These are phyloP conservation scores for Thinocorus orbignyianus DNA, from an alignment of 2,113 vertebrate genomes.

Conservation along the genomic window DNA sequence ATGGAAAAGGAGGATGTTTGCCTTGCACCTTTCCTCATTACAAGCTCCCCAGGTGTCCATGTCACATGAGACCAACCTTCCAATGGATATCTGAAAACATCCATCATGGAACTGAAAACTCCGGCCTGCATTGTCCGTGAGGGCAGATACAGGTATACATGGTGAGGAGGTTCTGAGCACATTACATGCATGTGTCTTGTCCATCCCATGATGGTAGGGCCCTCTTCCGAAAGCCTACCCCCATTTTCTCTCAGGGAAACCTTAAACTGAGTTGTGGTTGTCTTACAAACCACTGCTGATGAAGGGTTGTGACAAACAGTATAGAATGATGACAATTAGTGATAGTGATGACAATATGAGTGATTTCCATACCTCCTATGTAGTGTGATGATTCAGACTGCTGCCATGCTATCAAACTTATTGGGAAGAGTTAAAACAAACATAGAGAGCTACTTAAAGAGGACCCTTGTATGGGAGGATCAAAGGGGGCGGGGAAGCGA, in stretches of 20 bases:
- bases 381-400: neutral
- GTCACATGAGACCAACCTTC: neutral
- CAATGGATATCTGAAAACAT: neutral
- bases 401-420: neutral
- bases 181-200: neutral
- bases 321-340: neutral
- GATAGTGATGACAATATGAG: neutral
- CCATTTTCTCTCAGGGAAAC: neutral
- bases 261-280: neutral
- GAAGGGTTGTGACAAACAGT: neutral
- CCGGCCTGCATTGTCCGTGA: neutral
- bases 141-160: no score
- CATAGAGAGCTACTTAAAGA: neutral
- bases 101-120: neutral
- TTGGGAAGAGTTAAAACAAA: neutral
- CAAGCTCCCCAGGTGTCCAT: neutral
- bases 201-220: neutral
- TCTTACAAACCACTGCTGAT: neutral
- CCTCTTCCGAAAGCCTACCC: neutral
- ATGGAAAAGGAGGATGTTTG: neutral
- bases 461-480: fast-evolving
- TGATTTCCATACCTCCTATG: neutral
- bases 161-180: neutral
- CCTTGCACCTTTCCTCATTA: neutral
- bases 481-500: neutral